Evolutionary conservation across 2,888 invertebrate species (phyloP).

Genomic region (Cheilosia pagana): DNA sequence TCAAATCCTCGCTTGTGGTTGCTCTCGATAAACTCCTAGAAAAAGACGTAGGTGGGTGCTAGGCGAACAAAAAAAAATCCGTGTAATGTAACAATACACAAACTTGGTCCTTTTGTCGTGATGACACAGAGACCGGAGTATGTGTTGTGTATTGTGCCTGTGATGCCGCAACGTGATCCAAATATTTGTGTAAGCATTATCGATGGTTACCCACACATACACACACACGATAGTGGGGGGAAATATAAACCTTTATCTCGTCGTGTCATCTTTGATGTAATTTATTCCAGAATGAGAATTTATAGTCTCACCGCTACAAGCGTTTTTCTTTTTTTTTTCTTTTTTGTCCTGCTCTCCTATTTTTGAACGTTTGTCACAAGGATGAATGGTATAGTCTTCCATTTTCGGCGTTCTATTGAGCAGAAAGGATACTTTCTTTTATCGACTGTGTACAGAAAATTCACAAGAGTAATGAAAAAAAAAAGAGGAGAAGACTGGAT

Average conservation of each 20-base stretch:
- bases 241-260: conserved; percentile 68
- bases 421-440: conserved; percentile 56
- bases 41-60: conserved; percentile 23
- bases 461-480: conserved; percentile 47
- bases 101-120: conserved; percentile 56
- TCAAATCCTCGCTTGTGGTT: conserved; percentile 43
- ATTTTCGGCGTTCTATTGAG: conserved; percentile 49
- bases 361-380: conserved; percentile 36
- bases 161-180: conserved; percentile 62
- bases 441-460: conserved; percentile 54
- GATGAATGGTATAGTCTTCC: conserved; percentile 31
- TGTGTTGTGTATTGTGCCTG: conserved; percentile 36
- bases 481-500: conserved; percentile 15
- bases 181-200: conserved; percentile 74
- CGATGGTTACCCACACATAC: conserved; percentile 53
- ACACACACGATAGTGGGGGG: background rate
- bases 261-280: conserved; percentile 74
- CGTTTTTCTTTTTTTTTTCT: conserved; percentile 4
- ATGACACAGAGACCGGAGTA: conserved; percentile 8
- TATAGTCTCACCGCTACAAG: conserved; percentile 66
- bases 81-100: conserved; percentile 44
- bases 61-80: conserved; percentile 19
- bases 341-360: conserved; percentile 21
- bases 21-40: conserved; percentile 31
- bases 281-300: conserved; percentile 74